Evolutionary conservation across 2,113 vertebrate species (phyloP), one percentile per base, ranked within the genome.

Genomic region (Arothron firmamentum): DNA sequence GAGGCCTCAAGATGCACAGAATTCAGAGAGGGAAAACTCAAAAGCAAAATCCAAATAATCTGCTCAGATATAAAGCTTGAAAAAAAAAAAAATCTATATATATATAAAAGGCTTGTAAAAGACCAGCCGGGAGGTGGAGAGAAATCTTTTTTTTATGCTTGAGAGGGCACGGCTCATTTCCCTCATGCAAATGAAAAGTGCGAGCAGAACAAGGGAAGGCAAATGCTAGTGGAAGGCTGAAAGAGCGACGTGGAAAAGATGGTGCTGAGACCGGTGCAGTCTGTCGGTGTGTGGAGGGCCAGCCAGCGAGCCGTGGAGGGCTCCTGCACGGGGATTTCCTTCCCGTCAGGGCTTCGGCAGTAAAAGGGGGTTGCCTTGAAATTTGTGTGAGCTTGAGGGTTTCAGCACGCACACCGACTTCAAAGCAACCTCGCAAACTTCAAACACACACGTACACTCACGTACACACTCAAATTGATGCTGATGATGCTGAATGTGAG

Each of bases 151-250:
- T 66, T 18, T 64, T 20, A 65, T 43, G 57, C 71, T 73, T 49
- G 21, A 55, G 63, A 74, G 76, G 71, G 72, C 64, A 69, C 15
- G 51, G 54, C 73, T 85, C 79, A 89, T 89, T 92, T 91, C 85
- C 89, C 80, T 91, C 74, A 90, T 89, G 89, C 85, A 91, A 91
- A 91, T 85, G 65, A 77, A 56, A 34, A 66, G 72, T 75, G 56
- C 68, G 66, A 77, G 69, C 67, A 54, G 71, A 54, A 56, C 61
- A 49, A 49, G 50, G 57, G 67, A 85, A 85, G 67, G 83, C 80
- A 84, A 88, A 87, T 84, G 75, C 75, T 62, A 60, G 55, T 79
- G 83, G 71, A 81, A 45, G 73, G 63, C 81, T 70, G 74, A 70
- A 59, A 62, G 74, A 62, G 70, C 66, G 62, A 69, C 74, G 84